Evolutionary conservation across 2,888 invertebrate species (phyloP), one percentile per base, ranked within the genome.

Genomic region (Dorcus parallelipipedus): DNA sequence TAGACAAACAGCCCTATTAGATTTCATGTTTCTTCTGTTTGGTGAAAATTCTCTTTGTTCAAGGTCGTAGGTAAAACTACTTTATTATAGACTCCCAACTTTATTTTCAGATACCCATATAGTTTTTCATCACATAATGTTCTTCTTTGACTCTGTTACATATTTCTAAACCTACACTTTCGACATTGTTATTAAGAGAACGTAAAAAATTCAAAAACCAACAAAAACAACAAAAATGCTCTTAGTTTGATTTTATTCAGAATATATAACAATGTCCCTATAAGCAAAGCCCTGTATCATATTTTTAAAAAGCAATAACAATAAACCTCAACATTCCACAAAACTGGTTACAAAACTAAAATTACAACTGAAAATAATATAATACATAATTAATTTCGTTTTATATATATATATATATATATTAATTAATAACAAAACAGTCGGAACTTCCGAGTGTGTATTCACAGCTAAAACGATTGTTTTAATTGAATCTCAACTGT

Each of bases 261-360:
- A 56, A 67, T 66, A 65, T 73, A 70, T 74, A 73, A 74, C 73
- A 74, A 73, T 70, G 68, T 72, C 66, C 71, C 71, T 69, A 67
- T 73, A 68, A 76, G 77, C 76, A 72, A 76, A 76, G 74, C 74
- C 71, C 71, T 73, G 69, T 72, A 70, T 67, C 68, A 67, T 71
- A 69, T 69, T 67, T 68, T 58, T 62, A 54, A 69, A 70, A 71
- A 74, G 73, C 74, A 72, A 67, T 73, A 74, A 73, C 74, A 73
- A 69, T 69, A 69, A 67, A 67, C 64, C 64, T 60, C 67, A 54
- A 54, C 54, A 54, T 54, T 54, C 54, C 54, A 55, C 33, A 55
- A 45, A 38, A 38, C 38, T 41, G 42, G 14, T 54, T 48, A 49
- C 38, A 49, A 41, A 42, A 45, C 39, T 45, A 42, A 42, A 42